phyloP scores from a whole-genome alignment of 2,888 invertebrate species.

The Orchestes rusci region DNA sequence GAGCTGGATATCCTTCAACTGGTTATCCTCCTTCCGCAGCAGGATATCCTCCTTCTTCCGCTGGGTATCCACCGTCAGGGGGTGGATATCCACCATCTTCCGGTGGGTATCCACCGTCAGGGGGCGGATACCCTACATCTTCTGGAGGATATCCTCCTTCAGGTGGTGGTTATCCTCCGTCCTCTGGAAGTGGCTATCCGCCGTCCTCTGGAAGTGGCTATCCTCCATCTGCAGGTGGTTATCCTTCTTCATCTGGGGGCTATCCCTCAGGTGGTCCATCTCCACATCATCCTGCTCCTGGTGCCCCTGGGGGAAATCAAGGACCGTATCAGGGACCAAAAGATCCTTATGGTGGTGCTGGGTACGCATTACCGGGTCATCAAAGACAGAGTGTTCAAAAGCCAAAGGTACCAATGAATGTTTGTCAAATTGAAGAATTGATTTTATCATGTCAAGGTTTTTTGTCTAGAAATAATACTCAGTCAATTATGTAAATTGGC shows the following conservation, averaged over 20 bases:
- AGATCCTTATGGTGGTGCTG: slow-evolving; percentile 31
- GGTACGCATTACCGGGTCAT: slow-evolving; percentile 15
- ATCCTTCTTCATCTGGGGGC: slow-evolving; percentile 20
- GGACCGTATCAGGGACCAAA: slow-evolving; percentile 24
- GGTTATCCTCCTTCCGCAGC: slow-evolving; percentile 24
- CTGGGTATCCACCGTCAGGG: slow-evolving; percentile 23
- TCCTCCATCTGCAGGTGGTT: slow-evolving; percentile 12
- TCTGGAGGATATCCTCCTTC: slow-evolving; percentile 19
- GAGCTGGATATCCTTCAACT: slow-evolving; percentile 19
- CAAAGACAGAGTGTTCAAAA: neutral
- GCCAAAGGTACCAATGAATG: neutral
- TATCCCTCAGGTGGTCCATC: too few relatives aligned
- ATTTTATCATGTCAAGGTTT: too few relatives aligned
- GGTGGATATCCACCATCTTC: slow-evolving; percentile 6
- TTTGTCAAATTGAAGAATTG: neutral
- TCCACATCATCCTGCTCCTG: slow-evolving; percentile 32
- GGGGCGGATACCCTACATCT: slow-evolving; percentile 3
- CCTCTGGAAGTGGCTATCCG: slow-evolving; percentile 9
- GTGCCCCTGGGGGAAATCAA: slow-evolving; percentile 34
- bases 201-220: slow-evolving; percentile 22
- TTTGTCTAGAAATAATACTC: too few relatives aligned
- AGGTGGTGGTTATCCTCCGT: slow-evolving; percentile 24
- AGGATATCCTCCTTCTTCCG: slow-evolving; percentile 22
- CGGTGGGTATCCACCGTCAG: slow-evolving; percentile 25
- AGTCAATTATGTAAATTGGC: too few relatives aligned